Evolutionary conservation across 2,113 vertebrate species (phyloP).

Genomic region (Anthoscopus minutus): DNA sequence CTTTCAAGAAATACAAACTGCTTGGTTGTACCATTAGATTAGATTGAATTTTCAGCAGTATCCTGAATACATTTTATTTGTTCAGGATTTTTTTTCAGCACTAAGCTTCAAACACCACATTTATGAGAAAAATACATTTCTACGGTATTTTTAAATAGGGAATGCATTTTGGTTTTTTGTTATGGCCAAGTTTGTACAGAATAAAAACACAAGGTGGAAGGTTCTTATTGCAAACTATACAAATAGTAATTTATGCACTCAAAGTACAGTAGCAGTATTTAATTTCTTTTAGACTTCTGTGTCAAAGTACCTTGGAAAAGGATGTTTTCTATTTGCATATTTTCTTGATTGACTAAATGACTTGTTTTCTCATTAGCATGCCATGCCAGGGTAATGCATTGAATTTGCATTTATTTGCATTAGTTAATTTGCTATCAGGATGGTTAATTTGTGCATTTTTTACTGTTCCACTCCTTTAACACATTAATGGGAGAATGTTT

Average conservation of each 20-base stretch:
- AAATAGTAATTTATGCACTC: background rate
- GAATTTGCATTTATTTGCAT: conserved; percentile 60
- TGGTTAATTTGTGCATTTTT: conserved; percentile 43
- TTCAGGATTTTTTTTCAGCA: background rate
- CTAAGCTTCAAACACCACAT: background rate
- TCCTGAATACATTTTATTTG: background rate
- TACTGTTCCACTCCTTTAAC: conserved; percentile 21
- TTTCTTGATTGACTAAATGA: conserved; percentile 55
- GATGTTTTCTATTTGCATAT: conserved; percentile 61
- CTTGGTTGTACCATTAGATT: background rate
- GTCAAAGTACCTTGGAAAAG: conserved; percentile 21
- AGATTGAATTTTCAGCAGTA: background rate
- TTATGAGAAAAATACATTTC: background rate
- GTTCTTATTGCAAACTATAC: background rate
- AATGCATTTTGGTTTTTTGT: background rate
- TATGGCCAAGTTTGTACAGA: background rate
- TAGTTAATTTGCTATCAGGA: conserved; percentile 36
- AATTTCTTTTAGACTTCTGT: conserved; percentile 1
- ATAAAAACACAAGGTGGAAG: background rate
- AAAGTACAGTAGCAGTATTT: background rate
- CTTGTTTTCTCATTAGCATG: conserved; percentile 48
- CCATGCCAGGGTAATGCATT: conserved; percentile 17
- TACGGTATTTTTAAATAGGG: background rate
- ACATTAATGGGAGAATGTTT: background rate
- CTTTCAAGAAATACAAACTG: background rate